These are phyloP conservation scores for Hippocampus zosterae DNA, from an alignment of 2,113 vertebrate genomes.

Conservation along the genomic window DNA sequence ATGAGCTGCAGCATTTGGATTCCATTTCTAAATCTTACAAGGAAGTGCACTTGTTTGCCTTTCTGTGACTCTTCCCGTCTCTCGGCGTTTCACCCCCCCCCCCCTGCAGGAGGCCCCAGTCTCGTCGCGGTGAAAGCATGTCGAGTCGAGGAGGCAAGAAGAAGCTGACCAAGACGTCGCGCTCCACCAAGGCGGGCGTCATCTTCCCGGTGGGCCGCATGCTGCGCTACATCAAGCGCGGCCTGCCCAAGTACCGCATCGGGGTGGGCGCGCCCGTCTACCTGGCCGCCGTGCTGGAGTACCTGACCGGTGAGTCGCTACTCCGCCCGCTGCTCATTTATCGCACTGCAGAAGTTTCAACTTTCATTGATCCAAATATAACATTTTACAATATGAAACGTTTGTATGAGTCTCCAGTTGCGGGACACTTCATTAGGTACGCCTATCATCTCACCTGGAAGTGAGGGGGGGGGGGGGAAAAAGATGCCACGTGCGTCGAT, in stretches of 20 bases:
- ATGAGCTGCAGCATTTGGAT: too few species aligned
- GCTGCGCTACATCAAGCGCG: slow-evolving; percentile 93
- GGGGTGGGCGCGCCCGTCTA: slow-evolving; percentile 95
- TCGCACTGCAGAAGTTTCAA: too few species aligned
- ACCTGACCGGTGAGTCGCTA: slow-evolving; percentile 84
- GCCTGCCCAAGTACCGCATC: slow-evolving; percentile 91
- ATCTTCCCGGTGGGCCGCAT: slow-evolving; percentile 98
- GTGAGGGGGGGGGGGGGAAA: too few species aligned
- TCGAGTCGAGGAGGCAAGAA: slow-evolving; percentile 97
- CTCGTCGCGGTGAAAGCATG: slow-evolving; percentile 68
- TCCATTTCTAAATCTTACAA: too few species aligned
- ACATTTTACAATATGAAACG: too few species aligned
- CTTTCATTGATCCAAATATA: background rate
- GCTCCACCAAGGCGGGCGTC: slow-evolving; percentile 92
- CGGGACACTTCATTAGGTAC: too few species aligned
- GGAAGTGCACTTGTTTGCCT: too few species aligned
- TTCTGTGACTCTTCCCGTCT: background rate
- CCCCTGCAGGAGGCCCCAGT: background rate
- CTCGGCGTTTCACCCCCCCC: background rate
- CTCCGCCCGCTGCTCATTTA: background rate
- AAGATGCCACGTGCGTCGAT: background rate
- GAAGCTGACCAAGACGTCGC: slow-evolving; percentile 91
- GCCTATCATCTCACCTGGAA: too few species aligned
- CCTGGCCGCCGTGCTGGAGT: slow-evolving; percentile 95
- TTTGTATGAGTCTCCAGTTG: too few species aligned